Evolutionary conservation across 2,888 invertebrate genomes (phyloP), one percentile per base, ranked within the genome.

Genomic region (Malthinus seriepunctatus): DNA sequence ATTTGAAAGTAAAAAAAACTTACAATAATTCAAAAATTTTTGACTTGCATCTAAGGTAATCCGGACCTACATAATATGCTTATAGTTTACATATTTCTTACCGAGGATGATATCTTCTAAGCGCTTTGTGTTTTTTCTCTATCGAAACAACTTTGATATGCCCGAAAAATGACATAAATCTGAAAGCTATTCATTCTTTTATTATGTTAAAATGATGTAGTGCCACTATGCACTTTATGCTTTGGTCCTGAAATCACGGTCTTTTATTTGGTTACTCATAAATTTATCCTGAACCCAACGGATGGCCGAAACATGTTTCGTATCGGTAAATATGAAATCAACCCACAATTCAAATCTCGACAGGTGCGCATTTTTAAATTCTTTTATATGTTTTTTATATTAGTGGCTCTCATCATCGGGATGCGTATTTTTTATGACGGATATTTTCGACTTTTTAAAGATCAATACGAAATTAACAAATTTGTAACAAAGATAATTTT

Each of bases 111-210:
- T 49, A 62, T 58, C 62, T 61, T 52, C 69, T 67, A 63, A 64
- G 63, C 68, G 69, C 69, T 71, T 73, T 73, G 70, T 72, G 68
- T 71, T 68, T 73, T 69, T 71, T 66, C 66, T 69, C 70, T 71
- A 68, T 69, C 67, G 69, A 67, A 56, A 69, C 67, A 62, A 71
- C 72, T 75, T 76, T 74, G 76, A 76, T 75, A 76, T 71, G 71
- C 69, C 72, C 76, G 74, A 76, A 74, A 76, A 73, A 77, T 76
- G 76, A 76, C 76, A 76, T 76, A 76, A 76, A 77, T 76, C 76
- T 71, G 75, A 75, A 75, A 76, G 76, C 73, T 74, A 76, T 76
- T 74, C 73, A 74, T 76, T 76, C 75, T 72, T 71, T 76, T 72
- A 76, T 76, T 76, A 76, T 76, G 74, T 71, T 73, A 71, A 73